Evolutionary conservation across 2,797 vertebrate species (phyloP).

Genomic region (Enteromius fasciolatus): DNA sequence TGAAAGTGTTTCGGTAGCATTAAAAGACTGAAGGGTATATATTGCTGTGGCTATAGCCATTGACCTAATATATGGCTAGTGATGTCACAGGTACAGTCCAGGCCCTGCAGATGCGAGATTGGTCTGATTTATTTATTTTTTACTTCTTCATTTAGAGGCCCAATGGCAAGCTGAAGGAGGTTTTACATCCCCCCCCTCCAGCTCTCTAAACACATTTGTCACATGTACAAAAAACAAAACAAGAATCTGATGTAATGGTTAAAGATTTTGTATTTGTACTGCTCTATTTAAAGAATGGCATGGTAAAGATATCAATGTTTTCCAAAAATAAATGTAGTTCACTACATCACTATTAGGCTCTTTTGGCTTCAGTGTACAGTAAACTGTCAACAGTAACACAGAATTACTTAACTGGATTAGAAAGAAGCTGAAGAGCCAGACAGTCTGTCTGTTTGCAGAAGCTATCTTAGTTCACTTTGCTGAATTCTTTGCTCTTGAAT

Average conservation of each 20-base stretch:
- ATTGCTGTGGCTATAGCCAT: slow-evolving; percentile 21
- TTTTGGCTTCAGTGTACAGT: not conserved
- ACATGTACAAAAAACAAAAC: not conserved
- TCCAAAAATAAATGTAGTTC: not conserved
- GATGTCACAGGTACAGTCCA: slow-evolving; percentile 19
- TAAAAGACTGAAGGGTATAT: slow-evolving; percentile 21
- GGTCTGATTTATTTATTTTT: not conserved
- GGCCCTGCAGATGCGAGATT: not conserved
- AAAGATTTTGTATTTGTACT: not conserved
- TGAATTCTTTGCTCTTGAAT: slow-evolving; percentile 39
- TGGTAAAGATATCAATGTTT: not conserved
- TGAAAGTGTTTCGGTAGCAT: slow-evolving; percentile 44
- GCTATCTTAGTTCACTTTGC: slow-evolving; percentile 20
- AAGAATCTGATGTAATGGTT: not conserved
- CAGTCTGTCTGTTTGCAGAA: slow-evolving; percentile 43
- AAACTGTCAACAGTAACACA: not conserved
- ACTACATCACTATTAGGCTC: not conserved
- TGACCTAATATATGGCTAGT: slow-evolving; percentile 38
- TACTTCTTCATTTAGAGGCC: not conserved
- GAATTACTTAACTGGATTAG: slow-evolving; percentile 39
- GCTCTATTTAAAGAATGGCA: not conserved
- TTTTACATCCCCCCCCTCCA: not conserved
- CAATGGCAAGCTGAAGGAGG: not conserved
- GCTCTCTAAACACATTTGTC: not conserved
- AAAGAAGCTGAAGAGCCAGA: slow-evolving; percentile 21